Evolutionary conservation across 2,888 invertebrate genomes (phyloP), one percentile per base, ranked within the genome.

Genomic region (Cecidostiba fungosa): DNA sequence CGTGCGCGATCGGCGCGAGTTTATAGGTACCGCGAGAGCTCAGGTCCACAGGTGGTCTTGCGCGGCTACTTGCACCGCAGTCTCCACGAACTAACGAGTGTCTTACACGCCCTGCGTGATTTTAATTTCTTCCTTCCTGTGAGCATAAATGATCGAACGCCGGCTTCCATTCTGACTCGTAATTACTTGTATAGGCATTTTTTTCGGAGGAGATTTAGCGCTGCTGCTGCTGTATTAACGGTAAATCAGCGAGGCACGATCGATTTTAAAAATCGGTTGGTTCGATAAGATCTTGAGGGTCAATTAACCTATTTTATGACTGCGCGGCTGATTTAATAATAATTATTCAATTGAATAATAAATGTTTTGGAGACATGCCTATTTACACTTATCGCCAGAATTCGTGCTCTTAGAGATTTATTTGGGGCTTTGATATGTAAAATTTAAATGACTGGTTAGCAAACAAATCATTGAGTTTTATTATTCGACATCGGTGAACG

Each of bases 101-200:
- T 26, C 23, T 23, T 73, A 47, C 23, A 73, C 4, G 23, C 39
- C 26, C 73, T 47, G 10, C 26, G 26, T 73, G 23, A 73, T 73
- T 73, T 73, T 47, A 73, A 73, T 73, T 73, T 73, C 73, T 73
- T 73, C 73, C 29, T 47, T 72, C 72, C 72, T 72, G 36, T 39
- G 72, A 16, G 73, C 47, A 47, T n/a, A 73, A 26, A 43, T 43
- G 73, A 43, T 73, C 73, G 16, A 47, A 47, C 16, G 19, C 3
- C 6, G 12, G n/a, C 47, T 73, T 73, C 29, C 43, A 47, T 70
- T 72, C 39, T 23, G 72, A 72, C 72, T 39, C 36, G 23, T 72
- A 72, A 72, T 72, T 72, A 39, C 72, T 39, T 72, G 39, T 72
- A 70, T 36, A 1, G 5, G 39, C n/a, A 36, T 72, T 72, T 72